These are phyloP conservation scores for Neodon shergylaensis DNA, from an alignment of 2,113 vertebrate genomes.

Conservation along the genomic window DNA sequence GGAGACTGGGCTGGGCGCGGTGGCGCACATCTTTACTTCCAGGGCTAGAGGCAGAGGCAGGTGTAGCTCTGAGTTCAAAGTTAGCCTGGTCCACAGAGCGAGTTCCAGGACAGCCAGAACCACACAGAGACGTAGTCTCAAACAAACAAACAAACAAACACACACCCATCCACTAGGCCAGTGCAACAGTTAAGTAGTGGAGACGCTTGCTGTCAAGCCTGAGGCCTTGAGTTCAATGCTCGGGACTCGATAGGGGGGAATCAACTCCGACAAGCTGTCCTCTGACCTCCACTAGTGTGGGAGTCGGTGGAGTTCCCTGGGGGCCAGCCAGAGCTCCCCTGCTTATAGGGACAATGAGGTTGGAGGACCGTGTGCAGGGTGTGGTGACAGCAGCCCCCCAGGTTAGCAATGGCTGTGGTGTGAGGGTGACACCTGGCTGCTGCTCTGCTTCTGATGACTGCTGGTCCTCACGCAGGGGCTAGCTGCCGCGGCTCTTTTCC, in stretches of 20 bases:
- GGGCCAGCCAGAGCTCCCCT: background rate
- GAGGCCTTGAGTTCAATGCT: background rate
- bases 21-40: background rate
- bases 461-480: background rate
- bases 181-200: no score
- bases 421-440: background rate
- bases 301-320: background rate
- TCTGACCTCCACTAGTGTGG: background rate
- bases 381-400: background rate
- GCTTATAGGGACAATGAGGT: background rate
- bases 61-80: background rate
- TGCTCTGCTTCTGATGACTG: background rate
- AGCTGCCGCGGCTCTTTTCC: background rate
- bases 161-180: background rate
- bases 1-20: background rate
- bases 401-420: background rate
- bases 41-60: background rate
- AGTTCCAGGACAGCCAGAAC: background rate
- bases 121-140: background rate
- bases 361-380: rapidly evolving
- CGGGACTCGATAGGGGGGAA: background rate
- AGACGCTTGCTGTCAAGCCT: background rate
- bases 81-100: background rate
- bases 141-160: background rate
- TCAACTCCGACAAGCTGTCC: background rate